Evolutionary conservation across 2,113 vertebrate genomes (phyloP), one percentile per base, ranked within the genome.

Genomic region (Meleagris gallopavo): DNA sequence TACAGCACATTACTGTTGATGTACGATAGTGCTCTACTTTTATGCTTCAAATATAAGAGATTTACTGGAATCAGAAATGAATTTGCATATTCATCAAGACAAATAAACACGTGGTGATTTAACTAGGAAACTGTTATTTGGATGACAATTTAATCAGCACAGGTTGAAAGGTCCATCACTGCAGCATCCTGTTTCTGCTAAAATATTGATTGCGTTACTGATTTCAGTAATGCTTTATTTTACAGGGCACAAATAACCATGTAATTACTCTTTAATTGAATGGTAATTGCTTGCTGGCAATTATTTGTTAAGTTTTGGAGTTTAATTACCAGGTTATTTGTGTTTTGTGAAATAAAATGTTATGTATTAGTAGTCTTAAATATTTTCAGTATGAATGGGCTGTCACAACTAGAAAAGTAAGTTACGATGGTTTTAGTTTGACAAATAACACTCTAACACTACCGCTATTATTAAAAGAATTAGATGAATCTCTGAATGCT

Each of bases 231-330:
- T 95, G 95, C 73, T 96, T 97, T 97, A 97, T 96, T 97, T 98
- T 98, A 96, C 90, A 97, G 97, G 93, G 94, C 95, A 97, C 96
- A 97, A 97, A 97, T 97, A 98, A 97, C 95, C 96, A 97, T 93
- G 92, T 97, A 98, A 98, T 98, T 98, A 97, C 94, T 97, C 95
- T 97, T 97, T 98, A 98, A 98, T 97, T 98, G 96, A 97, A 96
- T 92, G 89, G 97, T 98, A 98, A 98, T 98, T 98, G 96, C 94
- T 97, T 95, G 93, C 96, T 97, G 94, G 96, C 91, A 97, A 97
- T 98, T 98, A 98, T 97, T 98, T 97, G 85, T 94, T 93, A 94
- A 93, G 81, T 97, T 97, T 91, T 95, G 96, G 94, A 89, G 95
- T 95, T 97, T 97, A 97, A 97, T 97, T 97, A 94, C 94, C 90